Base-by-base conservation (phyloP, 2,888 invertebrate species). In the Phortica okadai region DNA sequence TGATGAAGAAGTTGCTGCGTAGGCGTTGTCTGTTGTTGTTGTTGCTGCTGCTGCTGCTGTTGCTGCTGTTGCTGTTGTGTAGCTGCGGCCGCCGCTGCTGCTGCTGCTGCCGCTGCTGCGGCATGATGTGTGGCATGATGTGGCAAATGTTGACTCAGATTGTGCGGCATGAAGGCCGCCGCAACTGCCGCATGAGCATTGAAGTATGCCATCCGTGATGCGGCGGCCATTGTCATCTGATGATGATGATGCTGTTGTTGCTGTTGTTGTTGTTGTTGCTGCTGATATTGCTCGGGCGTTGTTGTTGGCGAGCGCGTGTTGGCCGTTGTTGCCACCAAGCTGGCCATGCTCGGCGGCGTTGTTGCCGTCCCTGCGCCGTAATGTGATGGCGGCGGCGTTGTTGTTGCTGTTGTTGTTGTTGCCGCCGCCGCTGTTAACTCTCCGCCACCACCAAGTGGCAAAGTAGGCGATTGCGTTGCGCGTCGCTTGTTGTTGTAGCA, bases 161-260 rank as follows among this genome's bases (percentile, higher is more conserved):
- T 94, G 88, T 95, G 95, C 44, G 96, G 96, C 86, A 97, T 92
- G 92, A 97, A 97, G 69, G 97, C 97, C 16, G 97, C 97, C 8
- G 96, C 97, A 69, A 97, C 97, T n/a, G 97, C 97, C 62, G 97
- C 97, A 90, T 97, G 97, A 73, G 97, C 97, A 92, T 97, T 97
- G 92, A 97, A 96, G 91, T 97, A 97, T 77, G 96, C 96, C 94
- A 97, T 97, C 62, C 97, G 93, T 86, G 95, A 95, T 74, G 95
- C 95, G 58, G 92, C 92, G 73, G 91, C 91, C 91, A 91, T 91
- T 77, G 91, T 91, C 88, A 91, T 86, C 82, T 91, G 91, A 80
- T 91, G 90, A 80, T 91, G 91, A 45, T 90, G 90, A 76, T 89
- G 87, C 77, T 74, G 83, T 77, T 77, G 86, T 84, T 72, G 81